These are phyloP conservation scores for Ophthalmolycus amberensis DNA, from an alignment of 2,113 vertebrate genomes.

Conservation along the genomic window DNA sequence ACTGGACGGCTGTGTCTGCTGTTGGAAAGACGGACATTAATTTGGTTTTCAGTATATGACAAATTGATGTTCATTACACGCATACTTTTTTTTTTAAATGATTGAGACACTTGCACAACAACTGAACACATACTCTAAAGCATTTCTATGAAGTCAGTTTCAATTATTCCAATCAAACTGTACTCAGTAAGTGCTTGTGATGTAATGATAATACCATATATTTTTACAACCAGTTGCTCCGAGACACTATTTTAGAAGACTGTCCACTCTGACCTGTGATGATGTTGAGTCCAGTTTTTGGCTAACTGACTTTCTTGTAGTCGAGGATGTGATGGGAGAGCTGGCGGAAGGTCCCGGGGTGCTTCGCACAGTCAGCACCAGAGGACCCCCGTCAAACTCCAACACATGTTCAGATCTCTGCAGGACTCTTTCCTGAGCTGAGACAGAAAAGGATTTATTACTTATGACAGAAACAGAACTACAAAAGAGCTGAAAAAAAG, in stretches of 20 bases:
- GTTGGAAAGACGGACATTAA: neutral
- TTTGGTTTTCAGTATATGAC: neutral
- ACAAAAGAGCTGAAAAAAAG: neutral
- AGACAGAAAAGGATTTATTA: neutral
- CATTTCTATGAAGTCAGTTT: neutral
- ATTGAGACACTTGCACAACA: neutral
- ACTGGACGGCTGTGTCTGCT: conserved; percentile 1
- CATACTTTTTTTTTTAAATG: too few species aligned
- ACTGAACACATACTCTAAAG: neutral
- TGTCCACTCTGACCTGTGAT: conserved; percentile 37
- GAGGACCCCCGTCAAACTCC: neutral
- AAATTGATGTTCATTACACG: neutral
- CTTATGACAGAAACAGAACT: neutral
- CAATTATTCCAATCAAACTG: neutral
- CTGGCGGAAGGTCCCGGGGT: neutral
- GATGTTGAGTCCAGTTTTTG: neutral
- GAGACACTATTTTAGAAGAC: neutral
- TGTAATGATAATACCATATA: neutral
- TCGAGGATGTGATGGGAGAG: neutral
- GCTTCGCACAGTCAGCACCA: conserved; percentile 47
- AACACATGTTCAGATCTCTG: conserved; percentile 42
- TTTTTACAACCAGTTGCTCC: neutral
- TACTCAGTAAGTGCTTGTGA: neutral
- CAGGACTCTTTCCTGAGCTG: conserved; percentile 68
- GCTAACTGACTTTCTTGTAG: neutral